A percentile compares a stretch with the other conserved stretches of the same genome.
phyloP scores from a whole-genome alignment of 1,140 invertebrate species.

The Drosophila quadrilineata region DNA sequence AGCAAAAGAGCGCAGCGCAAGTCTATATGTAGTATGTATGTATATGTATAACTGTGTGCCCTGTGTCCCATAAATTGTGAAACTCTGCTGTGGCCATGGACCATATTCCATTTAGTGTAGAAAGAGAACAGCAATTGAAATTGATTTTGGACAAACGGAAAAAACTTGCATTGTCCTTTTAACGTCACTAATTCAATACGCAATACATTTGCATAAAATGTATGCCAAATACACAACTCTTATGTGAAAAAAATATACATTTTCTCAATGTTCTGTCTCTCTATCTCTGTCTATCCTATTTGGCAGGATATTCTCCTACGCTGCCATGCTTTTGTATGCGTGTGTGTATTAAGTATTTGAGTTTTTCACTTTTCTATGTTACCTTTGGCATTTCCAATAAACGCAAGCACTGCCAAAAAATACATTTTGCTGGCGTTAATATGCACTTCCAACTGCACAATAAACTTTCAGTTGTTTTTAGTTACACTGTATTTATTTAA shows the following conservation, averaged over 20 bases:
- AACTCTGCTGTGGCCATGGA: constrained; percentile 73
- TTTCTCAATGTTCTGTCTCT: constrained; percentile 29
- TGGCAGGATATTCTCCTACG: constrained; percentile 49
- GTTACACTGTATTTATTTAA: constrained; percentile 37
- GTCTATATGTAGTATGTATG: constrained; percentile 29
- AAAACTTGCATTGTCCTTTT: constrained; percentile 29
- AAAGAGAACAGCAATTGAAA: constrained; percentile 54
- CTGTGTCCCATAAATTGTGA: constrained; percentile 75
- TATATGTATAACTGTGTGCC: constrained; percentile 49
- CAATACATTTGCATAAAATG: constrained; percentile 4
- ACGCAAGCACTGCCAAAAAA: constrained; percentile 74
- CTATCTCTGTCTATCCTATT: constrained; percentile 38
- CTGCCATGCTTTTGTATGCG: constrained; percentile 37
- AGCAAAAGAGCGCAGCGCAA: constrained; percentile 61
- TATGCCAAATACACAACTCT: constrained; percentile 2
- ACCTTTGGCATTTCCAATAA: constrained; percentile 77
- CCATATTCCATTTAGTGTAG: constrained; percentile 71
- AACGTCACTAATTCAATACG: not conserved
- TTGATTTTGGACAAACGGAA: constrained; percentile 56
- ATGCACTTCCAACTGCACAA: constrained; percentile 46
- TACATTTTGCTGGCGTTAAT: constrained; percentile 58
- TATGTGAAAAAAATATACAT: constrained; percentile 3
- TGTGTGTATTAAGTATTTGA: constrained; percentile 70
- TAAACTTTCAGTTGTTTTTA: constrained; percentile 31
- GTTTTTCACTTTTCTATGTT: constrained; percentile 46